These are phyloP conservation scores for Hyposoter dolosus DNA, from an alignment of 2,888 invertebrate genomes.

Conservation along the genomic window DNA sequence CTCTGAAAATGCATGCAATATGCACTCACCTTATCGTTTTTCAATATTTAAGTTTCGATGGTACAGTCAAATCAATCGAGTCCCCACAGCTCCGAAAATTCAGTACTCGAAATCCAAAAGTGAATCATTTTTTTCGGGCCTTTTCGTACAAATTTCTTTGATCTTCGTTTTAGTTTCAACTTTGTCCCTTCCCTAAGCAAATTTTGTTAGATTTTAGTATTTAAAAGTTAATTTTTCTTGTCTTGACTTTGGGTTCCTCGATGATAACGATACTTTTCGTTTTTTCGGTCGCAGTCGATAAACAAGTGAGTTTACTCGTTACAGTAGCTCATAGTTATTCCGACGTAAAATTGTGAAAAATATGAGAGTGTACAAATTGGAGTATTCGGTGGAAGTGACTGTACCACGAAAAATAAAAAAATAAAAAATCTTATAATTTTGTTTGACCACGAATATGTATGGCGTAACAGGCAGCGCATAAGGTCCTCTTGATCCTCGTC, in stretches of 20 bases:
- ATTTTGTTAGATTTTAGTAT: not conserved
- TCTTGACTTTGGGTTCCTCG: not conserved
- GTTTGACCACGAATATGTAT: conserved; percentile 39
- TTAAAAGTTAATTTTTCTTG: not conserved
- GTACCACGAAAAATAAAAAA: conserved; percentile 10
- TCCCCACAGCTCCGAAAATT: not conserved
- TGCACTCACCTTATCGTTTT: conserved; percentile 64
- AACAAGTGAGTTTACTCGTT: not conserved
- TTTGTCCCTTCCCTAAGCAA: not conserved
- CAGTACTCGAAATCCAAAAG: not conserved
- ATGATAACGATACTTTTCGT: not conserved
- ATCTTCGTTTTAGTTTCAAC: not conserved
- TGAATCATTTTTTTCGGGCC: not conserved
- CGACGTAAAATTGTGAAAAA: not conserved
- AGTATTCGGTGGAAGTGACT: conserved; percentile 19
- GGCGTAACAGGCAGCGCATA: conserved; percentile 36
- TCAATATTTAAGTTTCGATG: conserved; percentile 33
- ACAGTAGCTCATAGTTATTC: not conserved
- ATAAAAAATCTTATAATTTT: conserved; percentile 20
- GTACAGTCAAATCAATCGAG: conserved; percentile 27
- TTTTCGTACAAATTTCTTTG: not conserved
- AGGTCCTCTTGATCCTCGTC: conserved; percentile 33
- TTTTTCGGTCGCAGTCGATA: not conserved
- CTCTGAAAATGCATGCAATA: conserved; percentile 50
- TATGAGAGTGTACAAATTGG: not conserved